Base-by-base conservation (phyloP, 2,797 vertebrate species). In the Gila robusta region DNA sequence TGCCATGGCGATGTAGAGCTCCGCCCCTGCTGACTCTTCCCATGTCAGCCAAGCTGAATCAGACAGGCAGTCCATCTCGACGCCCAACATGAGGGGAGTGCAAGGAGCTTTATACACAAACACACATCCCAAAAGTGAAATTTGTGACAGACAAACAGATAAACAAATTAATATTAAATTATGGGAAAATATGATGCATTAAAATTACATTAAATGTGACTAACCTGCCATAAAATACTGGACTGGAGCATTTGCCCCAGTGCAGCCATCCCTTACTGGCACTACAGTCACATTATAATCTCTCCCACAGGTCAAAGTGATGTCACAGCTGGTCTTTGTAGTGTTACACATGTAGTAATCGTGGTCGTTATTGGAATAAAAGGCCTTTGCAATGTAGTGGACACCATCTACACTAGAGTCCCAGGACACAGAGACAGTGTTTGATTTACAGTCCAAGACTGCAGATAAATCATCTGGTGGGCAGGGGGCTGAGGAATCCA, bases 11-110 rank as follows among this genome's bases (percentile, higher is more conserved):
- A 88, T 52, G 37, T 96, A 96, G 39, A 66, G 32, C 37, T 93
- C 88, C 0, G 92, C 93, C 2, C 93, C 94, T 0, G 59, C 88
- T 0, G 94, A 89, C 47, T 88, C 82, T 1, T 94, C 67, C 79
- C 92, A 95, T 6, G 89, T 85, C 83, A 95, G 90, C 94, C 93
- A 95, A 62, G 92, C 94, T 0, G 93, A 93, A 85, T 94, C 94
- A 0, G 90, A 90, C 56, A 95, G 87, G 86, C 96, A 96, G 91
- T 96, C 94, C 2, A 96, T 92, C 86, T 95, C 93, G 76, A 95
- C 94, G 0, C 88, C 86, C 0, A 87, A 79, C 72, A 96, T 81
- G 12, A 14, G 62, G 26, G 96, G 94, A 4, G 88, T 56, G 9
- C 96, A 96, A n/a, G 95, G 95, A 70, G 89, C 96, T 96, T 87